Evolutionary conservation across 2,797 vertebrate species (phyloP).

Genomic region (Phrynocephalus forsythii): DNA sequence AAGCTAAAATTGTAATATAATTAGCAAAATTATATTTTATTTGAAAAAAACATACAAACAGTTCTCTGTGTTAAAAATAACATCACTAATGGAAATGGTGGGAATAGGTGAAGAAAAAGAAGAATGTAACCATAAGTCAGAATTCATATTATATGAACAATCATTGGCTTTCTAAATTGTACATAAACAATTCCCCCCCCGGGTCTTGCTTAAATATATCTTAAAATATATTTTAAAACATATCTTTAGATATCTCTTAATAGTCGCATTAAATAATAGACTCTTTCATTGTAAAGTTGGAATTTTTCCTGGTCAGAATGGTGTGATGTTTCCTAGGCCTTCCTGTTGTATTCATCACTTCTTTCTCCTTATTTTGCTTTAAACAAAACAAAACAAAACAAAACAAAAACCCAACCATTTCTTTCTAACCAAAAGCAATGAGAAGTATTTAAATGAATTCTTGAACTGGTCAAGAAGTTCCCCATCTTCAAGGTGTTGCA

Average conservation of each 20-base stretch:
- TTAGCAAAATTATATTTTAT: neutral
- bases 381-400: too few species aligned
- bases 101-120: neutral
- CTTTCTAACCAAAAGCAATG: neutral
- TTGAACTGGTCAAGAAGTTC: too few species aligned
- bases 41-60: neutral
- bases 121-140: too few species aligned
- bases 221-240: too few species aligned
- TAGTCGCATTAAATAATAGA: neutral
- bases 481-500: neutral
- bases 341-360: neutral
- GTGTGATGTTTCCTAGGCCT: neutral
- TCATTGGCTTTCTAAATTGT: too few species aligned
- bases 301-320: neutral
- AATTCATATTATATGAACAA: too few species aligned
- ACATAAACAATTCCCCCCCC: too few species aligned
- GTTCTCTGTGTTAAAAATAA: neutral
- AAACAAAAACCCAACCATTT: neutral
- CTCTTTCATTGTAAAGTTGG: too few species aligned
- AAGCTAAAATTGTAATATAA: neutral
- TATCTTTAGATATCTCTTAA: neutral
- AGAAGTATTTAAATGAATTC: neutral
- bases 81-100: neutral
- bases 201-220: too few species aligned
- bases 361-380: neutral